A percentile compares a stretch with the other conserved stretches of the same genome.
Conservation (phyloP, 1,140 invertebrate species). For the Eriocheir sinensis region DNA sequence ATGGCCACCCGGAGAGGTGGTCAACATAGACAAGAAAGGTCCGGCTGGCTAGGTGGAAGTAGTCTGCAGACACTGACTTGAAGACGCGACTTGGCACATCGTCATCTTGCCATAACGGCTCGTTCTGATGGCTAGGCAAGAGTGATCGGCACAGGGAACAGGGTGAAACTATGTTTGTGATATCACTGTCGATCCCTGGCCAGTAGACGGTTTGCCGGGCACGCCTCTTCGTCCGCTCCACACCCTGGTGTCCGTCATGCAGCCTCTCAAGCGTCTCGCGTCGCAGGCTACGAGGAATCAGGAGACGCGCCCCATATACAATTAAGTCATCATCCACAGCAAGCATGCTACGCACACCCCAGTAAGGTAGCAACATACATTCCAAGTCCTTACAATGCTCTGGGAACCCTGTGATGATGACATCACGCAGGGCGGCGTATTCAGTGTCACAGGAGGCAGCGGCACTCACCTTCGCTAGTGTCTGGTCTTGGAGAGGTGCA, state of each 20-base stretch:
- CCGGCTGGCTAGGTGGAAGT: background rate
- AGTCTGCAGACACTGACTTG: constrained; percentile 29
- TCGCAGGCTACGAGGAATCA: background rate
- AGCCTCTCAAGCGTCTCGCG: constrained; percentile 1
- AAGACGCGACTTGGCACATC: background rate
- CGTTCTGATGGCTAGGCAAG: background rate
- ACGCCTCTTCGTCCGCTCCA: background rate
- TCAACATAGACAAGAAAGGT: background rate
- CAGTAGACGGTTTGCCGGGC: constrained; percentile 35
- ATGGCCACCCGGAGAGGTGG: background rate
- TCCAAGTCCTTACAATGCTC: background rate
- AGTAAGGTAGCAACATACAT: background rate
- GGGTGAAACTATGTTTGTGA: background rate
- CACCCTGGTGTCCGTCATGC: constrained; percentile 44
- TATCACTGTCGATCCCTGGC: constrained; percentile 23
- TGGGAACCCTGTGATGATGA: constrained; percentile 9
- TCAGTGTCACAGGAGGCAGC: background rate
- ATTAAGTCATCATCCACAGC: constrained; percentile 1
- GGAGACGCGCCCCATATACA: background rate
- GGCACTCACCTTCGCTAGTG: background rate
- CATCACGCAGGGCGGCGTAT: background rate
- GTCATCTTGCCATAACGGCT: constrained; percentile 39
- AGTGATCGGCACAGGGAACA: background rate
- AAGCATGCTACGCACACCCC: background rate
- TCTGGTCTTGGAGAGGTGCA: background rate